Conservation (phyloP, 2,113 vertebrate genomes). For the Gallinago jamesoni region DNA sequence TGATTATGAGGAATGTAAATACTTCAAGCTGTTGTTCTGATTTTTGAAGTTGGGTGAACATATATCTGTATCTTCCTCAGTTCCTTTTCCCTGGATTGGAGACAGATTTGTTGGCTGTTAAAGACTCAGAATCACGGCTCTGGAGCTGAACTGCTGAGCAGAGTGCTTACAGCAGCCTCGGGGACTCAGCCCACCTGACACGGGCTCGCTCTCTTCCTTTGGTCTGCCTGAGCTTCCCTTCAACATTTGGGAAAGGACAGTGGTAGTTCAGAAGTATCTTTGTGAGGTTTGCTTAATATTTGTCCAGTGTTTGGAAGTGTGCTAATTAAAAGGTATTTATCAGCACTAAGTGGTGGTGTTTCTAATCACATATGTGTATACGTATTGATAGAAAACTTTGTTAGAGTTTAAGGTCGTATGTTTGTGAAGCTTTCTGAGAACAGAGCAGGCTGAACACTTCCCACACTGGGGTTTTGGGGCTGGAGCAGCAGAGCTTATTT, state of each 20-base stretch:
- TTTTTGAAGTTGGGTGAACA: neutral
- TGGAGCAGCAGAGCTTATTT: neutral
- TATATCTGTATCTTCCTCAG: rapidly evolving
- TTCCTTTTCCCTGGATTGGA: neutral
- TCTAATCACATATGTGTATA: neutral
- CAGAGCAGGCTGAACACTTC: neutral
- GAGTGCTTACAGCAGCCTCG: neutral
- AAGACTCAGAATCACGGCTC: rapidly evolving
- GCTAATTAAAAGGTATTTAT: neutral
- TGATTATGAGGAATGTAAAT: slow-evolving; percentile 30
- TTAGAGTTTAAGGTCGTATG: neutral
- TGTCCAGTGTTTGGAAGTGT: neutral
- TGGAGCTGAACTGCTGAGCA: neutral
- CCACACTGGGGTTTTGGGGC: neutral
- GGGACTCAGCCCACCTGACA: neutral
- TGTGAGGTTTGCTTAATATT: neutral
- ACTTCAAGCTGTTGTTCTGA: slow-evolving; percentile 44
- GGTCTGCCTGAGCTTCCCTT: neutral
- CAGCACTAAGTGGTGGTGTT: neutral
- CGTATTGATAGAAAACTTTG: neutral
- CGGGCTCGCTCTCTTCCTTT: neutral
- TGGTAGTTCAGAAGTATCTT: neutral
- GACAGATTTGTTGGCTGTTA: neutral
- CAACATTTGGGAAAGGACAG: neutral
- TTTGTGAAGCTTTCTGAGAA: neutral